Percentiles rank a stretch among this genome's conserved stretches.
These are phyloP conservation scores for Leucopternis melanops DNA, from an alignment of 2,113 vertebrate species.

Conservation along the genomic window DNA sequence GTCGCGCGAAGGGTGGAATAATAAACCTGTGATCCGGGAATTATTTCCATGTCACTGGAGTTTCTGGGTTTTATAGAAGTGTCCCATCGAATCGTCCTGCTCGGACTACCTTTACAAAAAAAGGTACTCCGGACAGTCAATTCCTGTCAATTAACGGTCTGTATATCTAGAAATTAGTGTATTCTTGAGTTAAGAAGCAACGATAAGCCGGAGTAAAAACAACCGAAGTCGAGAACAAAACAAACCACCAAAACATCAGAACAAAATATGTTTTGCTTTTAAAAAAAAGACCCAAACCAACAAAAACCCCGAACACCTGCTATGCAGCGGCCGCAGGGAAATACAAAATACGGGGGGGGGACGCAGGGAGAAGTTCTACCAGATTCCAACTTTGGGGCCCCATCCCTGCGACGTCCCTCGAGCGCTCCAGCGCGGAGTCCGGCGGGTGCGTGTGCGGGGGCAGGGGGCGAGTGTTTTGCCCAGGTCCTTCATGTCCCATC, in stretches of 20 bases:
- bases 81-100: background rate
- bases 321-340: background rate
- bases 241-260: too few species aligned
- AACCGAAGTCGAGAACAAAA: background rate
- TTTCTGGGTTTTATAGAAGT: background rate
- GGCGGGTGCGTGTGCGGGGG: fast-evolving
- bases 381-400: background rate
- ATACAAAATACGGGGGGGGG: background rate
- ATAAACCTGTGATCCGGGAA: background rate
- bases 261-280: too few species aligned
- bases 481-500: background rate
- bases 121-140: too few species aligned
- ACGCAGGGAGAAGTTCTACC: background rate
- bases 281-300: too few species aligned
- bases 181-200: background rate
- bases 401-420: too few species aligned
- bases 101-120: background rate
- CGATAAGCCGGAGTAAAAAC: background rate
- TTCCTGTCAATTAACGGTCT: background rate
- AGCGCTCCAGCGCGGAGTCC: fast-evolving
- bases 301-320: too few species aligned
- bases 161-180: background rate
- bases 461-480: background rate
- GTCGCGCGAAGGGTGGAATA: background rate
- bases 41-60: background rate